Percentiles rank a stretch among this genome's conserved stretches.
Evolutionary conservation across 2,113 vertebrate species (phyloP).

Genomic region (Panurus biarmicus): DNA sequence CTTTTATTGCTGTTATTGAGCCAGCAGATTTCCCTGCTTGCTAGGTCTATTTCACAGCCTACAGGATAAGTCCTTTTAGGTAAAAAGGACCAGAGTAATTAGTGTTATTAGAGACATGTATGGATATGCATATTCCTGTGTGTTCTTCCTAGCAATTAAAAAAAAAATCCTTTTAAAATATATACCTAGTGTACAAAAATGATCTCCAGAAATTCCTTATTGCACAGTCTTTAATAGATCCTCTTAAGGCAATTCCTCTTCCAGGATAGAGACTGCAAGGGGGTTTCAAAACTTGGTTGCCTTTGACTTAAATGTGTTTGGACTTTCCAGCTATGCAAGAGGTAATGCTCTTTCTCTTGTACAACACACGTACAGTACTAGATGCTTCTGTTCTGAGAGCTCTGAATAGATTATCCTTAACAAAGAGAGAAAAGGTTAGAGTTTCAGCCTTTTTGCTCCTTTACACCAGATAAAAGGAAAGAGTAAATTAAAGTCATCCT

Average conservation of each 20-base stretch:
- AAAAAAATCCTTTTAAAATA: neutral
- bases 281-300: neutral
- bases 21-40: neutral
- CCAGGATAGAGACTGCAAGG: neutral
- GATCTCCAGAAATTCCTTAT: neutral
- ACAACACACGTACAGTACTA: accelerated
- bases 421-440: neutral
- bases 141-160: neutral
- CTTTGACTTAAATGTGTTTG: neutral
- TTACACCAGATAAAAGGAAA: neutral
- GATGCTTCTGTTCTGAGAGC: neutral
- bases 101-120: neutral
- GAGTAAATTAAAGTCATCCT: neutral
- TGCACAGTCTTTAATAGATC: neutral
- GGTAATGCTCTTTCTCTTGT: neutral
- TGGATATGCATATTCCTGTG: neutral
- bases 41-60: neutral
- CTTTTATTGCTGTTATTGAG: neutral
- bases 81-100: neutral
- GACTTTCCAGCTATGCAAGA: neutral
- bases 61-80: neutral
- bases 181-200: neutral
- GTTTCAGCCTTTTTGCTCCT: neutral
- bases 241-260: neutral
- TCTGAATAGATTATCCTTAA: neutral